Conservation (phyloP, 2,888 invertebrate species). For the Dryomyza anilis region DNA sequence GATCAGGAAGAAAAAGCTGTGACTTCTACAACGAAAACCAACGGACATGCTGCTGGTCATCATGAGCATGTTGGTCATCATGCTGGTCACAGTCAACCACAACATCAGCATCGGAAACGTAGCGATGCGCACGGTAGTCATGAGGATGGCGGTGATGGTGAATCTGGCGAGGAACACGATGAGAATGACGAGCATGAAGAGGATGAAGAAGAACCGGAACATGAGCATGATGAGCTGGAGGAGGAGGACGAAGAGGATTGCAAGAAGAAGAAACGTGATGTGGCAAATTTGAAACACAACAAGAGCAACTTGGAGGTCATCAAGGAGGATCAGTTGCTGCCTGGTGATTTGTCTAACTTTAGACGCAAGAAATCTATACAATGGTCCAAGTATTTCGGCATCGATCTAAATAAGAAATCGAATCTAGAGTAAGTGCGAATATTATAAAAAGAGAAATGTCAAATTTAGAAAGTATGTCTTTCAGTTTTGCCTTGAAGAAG, state of each 20-base stretch:
- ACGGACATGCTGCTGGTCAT: neutral
- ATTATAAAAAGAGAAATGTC: no score
- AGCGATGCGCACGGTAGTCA: slow-evolving; percentile 48
- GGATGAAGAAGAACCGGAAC: slow-evolving; percentile 41
- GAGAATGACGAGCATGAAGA: slow-evolving; percentile 48
- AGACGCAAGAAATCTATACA: slow-evolving; percentile 80
- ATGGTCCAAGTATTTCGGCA: slow-evolving; percentile 87
- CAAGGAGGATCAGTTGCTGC: slow-evolving; percentile 43
- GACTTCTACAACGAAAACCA: no score
- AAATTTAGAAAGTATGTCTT: no score
- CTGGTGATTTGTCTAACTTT: slow-evolving; percentile 64
- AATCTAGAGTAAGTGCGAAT: slow-evolving; percentile 29
- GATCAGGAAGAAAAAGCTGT: no score
- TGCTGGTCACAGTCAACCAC: slow-evolving; percentile 43
- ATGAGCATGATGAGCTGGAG: slow-evolving; percentile 57
- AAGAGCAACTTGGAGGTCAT: slow-evolving; percentile 43
- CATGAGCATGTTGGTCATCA: slow-evolving; percentile 48
- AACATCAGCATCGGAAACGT: slow-evolving; percentile 52
- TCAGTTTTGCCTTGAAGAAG: slow-evolving; percentile 42
- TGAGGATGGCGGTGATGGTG: slow-evolving; percentile 37
- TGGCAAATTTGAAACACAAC: slow-evolving; percentile 21
- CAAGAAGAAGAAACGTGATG: slow-evolving; percentile 60
- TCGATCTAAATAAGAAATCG: slow-evolving; percentile 77
- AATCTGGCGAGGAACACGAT: slow-evolving; percentile 50
- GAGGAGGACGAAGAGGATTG: slow-evolving; percentile 59